Evolutionary conservation across 1,140 invertebrate genomes (phyloP).

Genomic region (Eupeodes corollae): DNA sequence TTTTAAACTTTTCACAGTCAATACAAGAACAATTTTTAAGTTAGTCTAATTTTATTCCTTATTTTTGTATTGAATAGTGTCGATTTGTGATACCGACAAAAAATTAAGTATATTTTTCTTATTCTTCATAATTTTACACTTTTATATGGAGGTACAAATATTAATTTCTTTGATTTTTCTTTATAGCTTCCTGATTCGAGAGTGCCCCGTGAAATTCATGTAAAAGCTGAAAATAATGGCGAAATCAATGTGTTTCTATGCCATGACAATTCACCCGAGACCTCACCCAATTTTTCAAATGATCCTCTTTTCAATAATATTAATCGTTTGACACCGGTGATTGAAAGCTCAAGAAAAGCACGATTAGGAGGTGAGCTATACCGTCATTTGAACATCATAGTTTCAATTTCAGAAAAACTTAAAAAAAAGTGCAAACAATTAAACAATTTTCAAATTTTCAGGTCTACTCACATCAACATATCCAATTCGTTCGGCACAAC

Average conservation of each 20-base stretch:
- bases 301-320: constrained; percentile 35
- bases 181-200: constrained; percentile 46
- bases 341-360: not conserved
- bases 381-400: not conserved
- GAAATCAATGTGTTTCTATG: constrained; percentile 91
- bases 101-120: too few species aligned
- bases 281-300: constrained; percentile 26
- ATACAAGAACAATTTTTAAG: too few species aligned
- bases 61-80: too few species aligned
- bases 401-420: not conserved
- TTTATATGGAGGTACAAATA: too few species aligned
- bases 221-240: constrained; percentile 69
- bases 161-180: constrained; percentile 23
- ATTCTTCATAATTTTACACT: not conserved
- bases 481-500: constrained; percentile 22
- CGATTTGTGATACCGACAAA: too few species aligned
- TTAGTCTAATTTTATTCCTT: too few species aligned
- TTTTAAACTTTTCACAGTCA: too few species aligned
- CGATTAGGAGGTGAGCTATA: not conserved
- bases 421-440: too few species aligned
- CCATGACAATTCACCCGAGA: constrained; percentile 53
- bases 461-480: constrained; percentile 7
- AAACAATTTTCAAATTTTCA: not conserved
- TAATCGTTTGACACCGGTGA: constrained; percentile 9
- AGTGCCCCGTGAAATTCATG: constrained; percentile 62